Conservation (phyloP, 2,113 vertebrate species). For the Paracanthobrama guichenoti region DNA sequence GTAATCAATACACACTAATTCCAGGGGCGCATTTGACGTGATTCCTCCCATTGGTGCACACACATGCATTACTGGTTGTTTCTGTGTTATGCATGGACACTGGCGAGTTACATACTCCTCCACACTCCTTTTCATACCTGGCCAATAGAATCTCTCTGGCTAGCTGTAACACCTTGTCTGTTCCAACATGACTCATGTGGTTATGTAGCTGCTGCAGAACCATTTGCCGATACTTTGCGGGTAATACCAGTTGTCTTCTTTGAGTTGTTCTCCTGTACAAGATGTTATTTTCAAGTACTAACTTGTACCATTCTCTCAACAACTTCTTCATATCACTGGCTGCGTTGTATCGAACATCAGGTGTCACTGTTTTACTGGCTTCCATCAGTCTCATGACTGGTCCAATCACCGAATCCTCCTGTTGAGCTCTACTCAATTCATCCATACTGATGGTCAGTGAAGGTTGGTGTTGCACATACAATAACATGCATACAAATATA, state of each 20-base stretch:
- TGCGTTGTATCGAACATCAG: background rate
- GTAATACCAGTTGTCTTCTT: background rate
- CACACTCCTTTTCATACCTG: background rate
- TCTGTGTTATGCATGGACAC: background rate
- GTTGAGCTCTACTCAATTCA: background rate
- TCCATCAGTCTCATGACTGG: background rate
- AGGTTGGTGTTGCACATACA: too few relatives aligned
- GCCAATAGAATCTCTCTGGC: background rate
- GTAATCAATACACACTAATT: background rate
- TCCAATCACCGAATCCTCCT: background rate
- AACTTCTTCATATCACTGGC: background rate
- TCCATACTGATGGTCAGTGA: background rate
- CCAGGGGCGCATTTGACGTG: background rate
- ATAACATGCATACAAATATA: too few relatives aligned
- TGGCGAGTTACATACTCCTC: background rate
- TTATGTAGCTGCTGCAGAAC: background rate
- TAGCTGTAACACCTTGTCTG: background rate
- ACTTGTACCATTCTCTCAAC: background rate
- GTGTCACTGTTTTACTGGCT: background rate
- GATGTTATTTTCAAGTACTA: background rate
- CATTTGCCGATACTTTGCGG: background rate
- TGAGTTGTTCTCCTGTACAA: background rate
- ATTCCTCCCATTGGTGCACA: background rate
- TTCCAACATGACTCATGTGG: background rate
- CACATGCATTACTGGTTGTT: background rate